Evolutionary conservation across 2,113 vertebrate species (phyloP), one percentile per base, ranked within the genome.

Genomic region (Brachyistius frenatus): DNA sequence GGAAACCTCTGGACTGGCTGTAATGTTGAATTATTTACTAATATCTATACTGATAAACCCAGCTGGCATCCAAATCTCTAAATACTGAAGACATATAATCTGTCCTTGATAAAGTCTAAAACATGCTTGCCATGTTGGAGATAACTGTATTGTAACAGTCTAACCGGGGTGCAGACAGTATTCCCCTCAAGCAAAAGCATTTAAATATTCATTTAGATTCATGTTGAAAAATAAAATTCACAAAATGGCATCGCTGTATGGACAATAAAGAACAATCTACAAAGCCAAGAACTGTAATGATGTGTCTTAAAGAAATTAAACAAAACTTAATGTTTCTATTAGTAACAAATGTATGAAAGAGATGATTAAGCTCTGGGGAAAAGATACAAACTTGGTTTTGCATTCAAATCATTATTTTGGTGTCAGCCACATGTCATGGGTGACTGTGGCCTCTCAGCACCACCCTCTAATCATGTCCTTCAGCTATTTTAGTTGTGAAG

Each of bases 401-500:
- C 80, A 81, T 86, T 57, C 66, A 64, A 84, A 82, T 87, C 68
- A 78, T 85, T 83, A 83, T 85, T 85, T 84, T 86, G 78, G 80
- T 73, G 60, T 75, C 73, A 73, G 69, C 70, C 85, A 80, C 81
- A 86, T 79, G 81, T 81, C 86, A 88, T 56, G 61, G 83, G 86
- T 85, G 88, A 77, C 50, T 46, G 73, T 64, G 84, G 74, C 56
- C 78, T 83, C 64, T 32, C 62, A 73, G 66, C 73, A 52, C 75
- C 84, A 39, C 55, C 76, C 80, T 83, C 66, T 85, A 85, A 86
- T 83, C 81, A 88, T 78, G 83, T 85, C 87, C 86, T 67, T 84
- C 80, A 83, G 86, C 83, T 78, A 76, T 91, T 83, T 83, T 52
- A 79, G 4, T 82, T 67, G 79, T 78, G 67, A 78, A 78, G 71